A percentile compares a stretch with the other conserved stretches of the same genome.
phyloP scores from a whole-genome alignment of 2,888 invertebrate species.

The Blastobasis adustella region DNA sequence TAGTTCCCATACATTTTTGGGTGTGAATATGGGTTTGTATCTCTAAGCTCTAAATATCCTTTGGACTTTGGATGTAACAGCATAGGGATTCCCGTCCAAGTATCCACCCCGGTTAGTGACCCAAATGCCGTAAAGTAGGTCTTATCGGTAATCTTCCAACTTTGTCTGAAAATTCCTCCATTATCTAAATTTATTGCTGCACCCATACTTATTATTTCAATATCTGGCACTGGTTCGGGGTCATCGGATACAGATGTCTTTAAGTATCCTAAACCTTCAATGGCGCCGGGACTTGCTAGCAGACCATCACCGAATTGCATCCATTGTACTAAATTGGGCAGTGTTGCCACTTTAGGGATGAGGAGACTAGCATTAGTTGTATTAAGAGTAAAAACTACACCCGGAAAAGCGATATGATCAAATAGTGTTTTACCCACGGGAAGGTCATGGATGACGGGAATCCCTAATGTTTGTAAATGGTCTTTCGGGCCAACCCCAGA shows the following conservation, averaged over 20 bases:
- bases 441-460: slow-evolving; percentile 77
- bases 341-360: slow-evolving; percentile 54
- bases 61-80: slow-evolving; percentile 83
- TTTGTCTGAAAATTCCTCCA: slow-evolving; percentile 65
- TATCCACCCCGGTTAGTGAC: slow-evolving; percentile 71
- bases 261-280: slow-evolving; percentile 79
- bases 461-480: slow-evolving; percentile 70
- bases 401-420: slow-evolving; percentile 76
- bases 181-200: slow-evolving; percentile 78
- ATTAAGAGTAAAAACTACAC: slow-evolving; percentile 60
- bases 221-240: slow-evolving; percentile 75
- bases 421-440: slow-evolving; percentile 80
- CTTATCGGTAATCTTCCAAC: slow-evolving; percentile 73
- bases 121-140: slow-evolving; percentile 74
- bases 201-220: slow-evolving; percentile 78
- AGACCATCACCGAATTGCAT: slow-evolving; percentile 70
- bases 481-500: slow-evolving; percentile 81
- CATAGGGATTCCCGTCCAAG: slow-evolving; percentile 80
- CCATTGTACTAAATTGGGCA: slow-evolving; percentile 59
- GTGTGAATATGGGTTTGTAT: slow-evolving; percentile 82
- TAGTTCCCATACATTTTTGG: slow-evolving; percentile 89
- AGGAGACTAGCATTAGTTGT: slow-evolving; percentile 56
- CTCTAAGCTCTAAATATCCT: slow-evolving; percentile 81
- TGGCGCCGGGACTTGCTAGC: slow-evolving; percentile 75
- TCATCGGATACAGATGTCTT: slow-evolving; percentile 74